phyloP scores from a whole-genome alignment of 1,140 invertebrate species.

The Lysiphlebus fabarum region DNA sequence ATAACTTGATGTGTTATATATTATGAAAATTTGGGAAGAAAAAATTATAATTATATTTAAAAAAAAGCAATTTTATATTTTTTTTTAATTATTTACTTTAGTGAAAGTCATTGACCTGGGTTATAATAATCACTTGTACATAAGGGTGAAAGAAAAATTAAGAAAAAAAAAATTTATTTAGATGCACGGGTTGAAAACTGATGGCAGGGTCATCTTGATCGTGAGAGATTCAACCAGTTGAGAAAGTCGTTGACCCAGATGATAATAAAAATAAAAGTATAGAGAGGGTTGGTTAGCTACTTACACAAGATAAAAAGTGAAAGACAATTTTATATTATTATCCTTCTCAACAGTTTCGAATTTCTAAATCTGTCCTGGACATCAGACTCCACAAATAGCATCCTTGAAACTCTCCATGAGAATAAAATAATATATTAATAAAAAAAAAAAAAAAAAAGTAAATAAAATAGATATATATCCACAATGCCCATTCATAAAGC shows the following conservation, averaged over 20 bases:
- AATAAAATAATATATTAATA: not conserved
- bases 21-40: too few relatives aligned
- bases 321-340: not conserved
- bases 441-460: not conserved
- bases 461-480: not conserved
- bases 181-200: too few relatives aligned
- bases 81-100: too few relatives aligned
- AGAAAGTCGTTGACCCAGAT: constrained; percentile 3
- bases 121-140: too few relatives aligned
- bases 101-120: constrained; percentile 30
- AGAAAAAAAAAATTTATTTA: too few relatives aligned
- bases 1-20: too few relatives aligned
- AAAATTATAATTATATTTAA: too few relatives aligned
- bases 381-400: not conserved
- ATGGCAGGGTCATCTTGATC: too few relatives aligned
- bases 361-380: constrained; percentile 7
- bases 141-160: too few relatives aligned
- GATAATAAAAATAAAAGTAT: not conserved
- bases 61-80: too few relatives aligned
- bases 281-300: not conserved
- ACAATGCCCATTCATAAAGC: constrained; percentile 1
- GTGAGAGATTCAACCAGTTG: too few relatives aligned
- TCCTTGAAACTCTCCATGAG: not conserved
- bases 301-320: not conserved
- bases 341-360: constrained; percentile 5